Evolutionary conservation across 64 coral and sea anemone genomes (phyloP).

Genomic region (Porites lutea): DNA sequence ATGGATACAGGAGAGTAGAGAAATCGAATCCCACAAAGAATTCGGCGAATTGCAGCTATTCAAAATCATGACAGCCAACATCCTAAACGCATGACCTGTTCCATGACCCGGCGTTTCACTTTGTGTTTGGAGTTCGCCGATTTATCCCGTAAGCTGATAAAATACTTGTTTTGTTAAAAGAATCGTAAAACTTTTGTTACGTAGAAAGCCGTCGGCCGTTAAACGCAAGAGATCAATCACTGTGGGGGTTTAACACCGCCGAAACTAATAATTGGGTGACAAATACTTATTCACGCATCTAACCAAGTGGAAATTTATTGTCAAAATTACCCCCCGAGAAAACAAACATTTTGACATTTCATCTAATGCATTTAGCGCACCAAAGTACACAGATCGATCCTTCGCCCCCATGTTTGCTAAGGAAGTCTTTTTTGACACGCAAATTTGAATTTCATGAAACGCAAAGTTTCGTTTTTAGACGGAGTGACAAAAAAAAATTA

Average conservation of each 20-base stretch:
- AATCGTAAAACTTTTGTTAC: background rate
- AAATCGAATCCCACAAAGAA: slow-evolving; percentile 53
- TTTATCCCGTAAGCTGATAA: background rate
- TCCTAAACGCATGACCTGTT: background rate
- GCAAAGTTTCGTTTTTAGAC: too few relatives aligned
- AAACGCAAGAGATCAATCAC: background rate
- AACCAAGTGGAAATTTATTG: background rate
- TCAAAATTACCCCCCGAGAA: slow-evolving; percentile 9
- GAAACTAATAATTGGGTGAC: background rate
- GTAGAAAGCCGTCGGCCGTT: background rate
- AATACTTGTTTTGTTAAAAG: background rate
- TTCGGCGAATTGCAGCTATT: slow-evolving; percentile 46
- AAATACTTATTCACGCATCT: background rate
- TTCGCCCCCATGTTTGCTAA: background rate
- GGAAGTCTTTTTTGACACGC: background rate
- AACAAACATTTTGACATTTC: slow-evolving; percentile 29
- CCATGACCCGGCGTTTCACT: background rate
- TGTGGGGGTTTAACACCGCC: background rate
- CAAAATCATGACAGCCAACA: slow-evolving; percentile 19
- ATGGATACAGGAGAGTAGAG: background rate
- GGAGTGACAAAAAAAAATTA: background rate
- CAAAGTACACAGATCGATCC: background rate
- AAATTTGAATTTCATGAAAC: background rate
- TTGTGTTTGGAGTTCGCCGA: slow-evolving; percentile 11
- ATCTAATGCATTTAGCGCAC: slow-evolving; percentile 16